These are phyloP conservation scores for Amphipyra tragopoginis DNA, from an alignment of 2,888 invertebrate genomes.

Conservation along the genomic window DNA sequence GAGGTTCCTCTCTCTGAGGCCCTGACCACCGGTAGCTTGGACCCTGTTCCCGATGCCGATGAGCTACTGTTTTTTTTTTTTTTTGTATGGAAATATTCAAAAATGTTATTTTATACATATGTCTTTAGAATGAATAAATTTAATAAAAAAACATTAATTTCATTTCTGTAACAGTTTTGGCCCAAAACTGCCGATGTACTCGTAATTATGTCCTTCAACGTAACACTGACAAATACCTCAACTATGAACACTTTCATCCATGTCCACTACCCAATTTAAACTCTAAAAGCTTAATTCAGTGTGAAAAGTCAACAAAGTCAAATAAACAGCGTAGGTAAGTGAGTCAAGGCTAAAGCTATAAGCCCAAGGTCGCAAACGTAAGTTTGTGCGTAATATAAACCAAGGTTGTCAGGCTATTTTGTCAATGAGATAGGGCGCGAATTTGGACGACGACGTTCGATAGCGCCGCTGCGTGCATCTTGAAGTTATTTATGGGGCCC, in stretches of 20 bases:
- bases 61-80: no score
- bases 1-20: no score
- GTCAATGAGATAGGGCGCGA: slow-evolving; percentile 71
- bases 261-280: slow-evolving; percentile 46
- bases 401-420: slow-evolving; percentile 70
- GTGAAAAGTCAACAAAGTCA: slow-evolving; percentile 60
- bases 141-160: no score
- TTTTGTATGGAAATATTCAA: no score
- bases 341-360: slow-evolving; percentile 68
- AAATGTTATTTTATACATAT: no score
- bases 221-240: neutral
- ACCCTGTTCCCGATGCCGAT: no score
- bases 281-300: slow-evolving; percentile 48
- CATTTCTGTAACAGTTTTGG: no score
- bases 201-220: neutral
- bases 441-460: slow-evolving; percentile 52
- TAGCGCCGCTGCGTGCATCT: slow-evolving; percentile 45
- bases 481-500: slow-evolving; percentile 53
- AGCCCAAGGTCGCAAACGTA: slow-evolving; percentile 63
- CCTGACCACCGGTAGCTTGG: no score
- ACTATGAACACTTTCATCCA: slow-evolving; percentile 12
- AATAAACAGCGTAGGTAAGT: slow-evolving; percentile 61
- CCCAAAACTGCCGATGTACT: no score
- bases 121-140: no score
- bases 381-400: slow-evolving; percentile 70